phyloP scores from a whole-genome alignment of 2,113 vertebrate species.

The Xiphorhynchus elegans region DNA sequence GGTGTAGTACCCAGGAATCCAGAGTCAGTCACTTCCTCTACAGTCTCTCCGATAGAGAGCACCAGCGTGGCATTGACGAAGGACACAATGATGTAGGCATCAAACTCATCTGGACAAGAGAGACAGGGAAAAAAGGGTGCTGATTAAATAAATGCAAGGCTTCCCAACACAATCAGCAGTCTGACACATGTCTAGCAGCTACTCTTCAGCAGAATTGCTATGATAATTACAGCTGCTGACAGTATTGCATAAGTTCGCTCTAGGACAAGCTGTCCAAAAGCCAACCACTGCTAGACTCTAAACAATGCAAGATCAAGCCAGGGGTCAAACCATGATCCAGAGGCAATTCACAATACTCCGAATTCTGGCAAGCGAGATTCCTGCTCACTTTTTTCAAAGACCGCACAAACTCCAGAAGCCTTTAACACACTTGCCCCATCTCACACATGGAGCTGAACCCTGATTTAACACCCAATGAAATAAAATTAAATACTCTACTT shows the following conservation, averaged over 20 bases:
- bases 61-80: constrained; percentile 98
- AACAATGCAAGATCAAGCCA: neutral
- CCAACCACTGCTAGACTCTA: neutral
- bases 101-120: constrained; percentile 89
- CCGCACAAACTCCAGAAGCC: neutral
- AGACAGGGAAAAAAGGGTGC: constrained; percentile 16
- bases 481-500: neutral
- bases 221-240: constrained; percentile 15
- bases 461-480: neutral
- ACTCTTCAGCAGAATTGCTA: constrained; percentile 47
- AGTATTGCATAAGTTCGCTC: neutral
- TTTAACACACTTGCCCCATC: neutral
- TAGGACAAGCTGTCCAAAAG: constrained; percentile 19
- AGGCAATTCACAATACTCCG: neutral
- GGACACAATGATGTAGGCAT: constrained; percentile 98
- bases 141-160: constrained; percentile 38
- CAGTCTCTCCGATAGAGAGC: constrained; percentile 96
- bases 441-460: neutral
- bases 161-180: neutral
- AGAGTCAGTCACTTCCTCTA: constrained; percentile 98
- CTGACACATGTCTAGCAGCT: constrained; percentile 20
- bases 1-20: constrained; percentile 97
- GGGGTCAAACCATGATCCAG: neutral
- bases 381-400: neutral
- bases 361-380: neutral